These are phyloP conservation scores for Aphis craccivora DNA, from an alignment of 1,140 invertebrate species.

Conservation along the genomic window DNA sequence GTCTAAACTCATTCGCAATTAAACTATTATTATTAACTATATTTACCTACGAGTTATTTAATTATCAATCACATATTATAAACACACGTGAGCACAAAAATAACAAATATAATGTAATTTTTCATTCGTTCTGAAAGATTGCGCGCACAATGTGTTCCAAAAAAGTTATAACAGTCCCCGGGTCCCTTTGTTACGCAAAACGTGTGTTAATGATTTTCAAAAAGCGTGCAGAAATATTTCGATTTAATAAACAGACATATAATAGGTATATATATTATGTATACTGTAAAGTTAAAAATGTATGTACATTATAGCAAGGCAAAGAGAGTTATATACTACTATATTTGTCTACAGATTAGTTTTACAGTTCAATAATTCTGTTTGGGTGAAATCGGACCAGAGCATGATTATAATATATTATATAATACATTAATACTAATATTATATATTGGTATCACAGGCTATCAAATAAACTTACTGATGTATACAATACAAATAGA, in stretches of 20 bases:
- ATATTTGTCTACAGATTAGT: not conserved
- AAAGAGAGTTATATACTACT: not conserved
- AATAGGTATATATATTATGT: too few species aligned
- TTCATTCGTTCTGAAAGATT: not conserved
- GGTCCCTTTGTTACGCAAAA: not conserved
- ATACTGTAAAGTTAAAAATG: too few species aligned
- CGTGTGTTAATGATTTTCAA: not conserved
- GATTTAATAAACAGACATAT: not conserved
- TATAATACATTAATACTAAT: not conserved
- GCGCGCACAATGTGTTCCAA: not conserved
- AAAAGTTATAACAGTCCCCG: not conserved
- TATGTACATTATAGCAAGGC: too few species aligned
- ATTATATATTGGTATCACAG: not conserved
- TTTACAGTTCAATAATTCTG: constrained; percentile 1
- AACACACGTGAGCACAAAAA: not conserved
- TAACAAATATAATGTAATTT: not conserved
- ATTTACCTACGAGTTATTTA: not conserved
- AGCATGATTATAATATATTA: not conserved
- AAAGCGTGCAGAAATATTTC: not conserved
- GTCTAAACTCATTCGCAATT: not conserved
- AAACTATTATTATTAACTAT: not conserved
- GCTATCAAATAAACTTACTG: not conserved
- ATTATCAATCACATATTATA: not conserved
- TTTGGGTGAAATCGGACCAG: constrained; percentile 11
- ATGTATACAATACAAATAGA: not conserved